Base-by-base conservation (phyloP, 2,113 vertebrate genomes). In the Lepidothrix coronata region DNA sequence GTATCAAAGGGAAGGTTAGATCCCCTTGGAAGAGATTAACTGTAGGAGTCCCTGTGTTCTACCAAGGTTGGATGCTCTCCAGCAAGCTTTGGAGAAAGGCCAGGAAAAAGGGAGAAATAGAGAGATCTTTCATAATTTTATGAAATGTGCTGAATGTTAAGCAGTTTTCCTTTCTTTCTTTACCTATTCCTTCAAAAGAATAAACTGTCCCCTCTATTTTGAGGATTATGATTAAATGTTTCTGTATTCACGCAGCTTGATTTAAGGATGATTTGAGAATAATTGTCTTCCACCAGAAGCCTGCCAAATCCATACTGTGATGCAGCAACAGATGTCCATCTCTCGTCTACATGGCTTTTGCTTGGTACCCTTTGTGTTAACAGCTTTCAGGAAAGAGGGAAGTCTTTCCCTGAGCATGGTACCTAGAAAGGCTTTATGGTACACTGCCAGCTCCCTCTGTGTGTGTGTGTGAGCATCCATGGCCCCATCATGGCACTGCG, bases 321-420 rank as follows among this genome's bases (percentile, higher is more conserved):
- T 21, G 33, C 30, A 48, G 21, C 22, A 92, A 27, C 35, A 30
- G 48, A 44, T 35, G 13, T 28, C 37, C 14, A 8, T 41, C 46
- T 83, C 11, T 9, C 17, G 8, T 37, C 25, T 54, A 3, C 2
- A 8, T 57, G 39, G 5, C 48, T 88, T 62, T 78, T 1, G 2
- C 33, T 43, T 88, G 22, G 11, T 61, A 28, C 21, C 23, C 11
- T 55, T 55, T 31, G 13, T 19, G 8, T 66, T 14, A 67, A 21
- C 61, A 54, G 14, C 21, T 18, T 51, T 85, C 22, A 49, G 22
- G 33, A 78, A 52, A 21, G 25, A 63, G 8, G 22, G 58, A 44
- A 25, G 12, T n/a, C 4, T 20, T 14, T 41, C 5, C 12, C 8
- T 3, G 8, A 31, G 8, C 1, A 3, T 14, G 30, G 11, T 62